These are phyloP conservation scores for Porites australiensis DNA, from an alignment of 64 coral and sea anemone genomes.

Conservation along the genomic window DNA sequence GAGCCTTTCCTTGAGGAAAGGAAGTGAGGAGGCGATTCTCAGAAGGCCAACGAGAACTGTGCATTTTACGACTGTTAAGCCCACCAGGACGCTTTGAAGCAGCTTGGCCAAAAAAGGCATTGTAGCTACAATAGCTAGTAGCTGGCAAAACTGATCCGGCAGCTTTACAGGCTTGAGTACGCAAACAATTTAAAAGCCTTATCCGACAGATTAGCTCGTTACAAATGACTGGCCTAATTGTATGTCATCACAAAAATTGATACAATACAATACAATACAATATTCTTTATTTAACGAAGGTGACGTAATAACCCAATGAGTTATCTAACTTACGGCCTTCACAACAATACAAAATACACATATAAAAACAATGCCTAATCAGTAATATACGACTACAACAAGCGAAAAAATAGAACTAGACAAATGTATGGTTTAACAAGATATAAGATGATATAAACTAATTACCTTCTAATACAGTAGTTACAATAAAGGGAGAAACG, in stretches of 20 bases:
- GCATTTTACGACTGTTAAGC: neutral
- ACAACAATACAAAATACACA: no score
- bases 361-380: no score
- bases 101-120: neutral
- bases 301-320: no score
- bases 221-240: neutral
- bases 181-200: neutral
- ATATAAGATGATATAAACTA: no score
- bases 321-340: no score
- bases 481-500: no score
- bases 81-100: neutral
- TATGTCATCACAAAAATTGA: neutral
- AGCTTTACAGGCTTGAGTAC: neutral
- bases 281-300: no score
- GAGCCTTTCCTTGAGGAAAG: slow-evolving; percentile 17
- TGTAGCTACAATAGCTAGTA: neutral
- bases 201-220: neutral
- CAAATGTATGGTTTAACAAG: no score
- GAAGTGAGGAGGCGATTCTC: neutral
- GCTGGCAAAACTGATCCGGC: neutral
- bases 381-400: no score
- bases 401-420: no score
- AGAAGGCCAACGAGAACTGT: neutral
- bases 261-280: no score
- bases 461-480: no score